Evolutionary conservation across 2,888 invertebrate species (phyloP).

Genomic region (Chouioia cunea): DNA sequence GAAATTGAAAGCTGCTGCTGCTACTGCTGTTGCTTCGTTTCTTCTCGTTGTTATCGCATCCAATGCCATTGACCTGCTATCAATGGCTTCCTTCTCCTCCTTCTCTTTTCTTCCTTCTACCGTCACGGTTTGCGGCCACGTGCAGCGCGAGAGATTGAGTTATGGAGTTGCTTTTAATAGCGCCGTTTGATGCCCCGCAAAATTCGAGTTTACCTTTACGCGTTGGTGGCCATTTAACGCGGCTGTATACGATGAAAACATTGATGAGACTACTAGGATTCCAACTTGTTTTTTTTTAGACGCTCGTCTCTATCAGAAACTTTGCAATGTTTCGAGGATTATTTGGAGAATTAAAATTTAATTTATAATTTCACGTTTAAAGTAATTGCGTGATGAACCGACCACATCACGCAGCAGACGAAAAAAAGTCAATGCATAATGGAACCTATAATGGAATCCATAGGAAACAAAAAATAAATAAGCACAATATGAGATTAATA

Average conservation of each 20-base stretch:
- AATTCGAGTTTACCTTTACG: no score
- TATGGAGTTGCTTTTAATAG: constrained; percentile 24
- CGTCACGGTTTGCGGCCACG: constrained; percentile 28
- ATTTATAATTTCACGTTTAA: no score
- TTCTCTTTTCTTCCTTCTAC: background rate
- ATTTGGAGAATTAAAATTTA: no score
- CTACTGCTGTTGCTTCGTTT: background rate
- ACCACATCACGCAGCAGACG: no score
- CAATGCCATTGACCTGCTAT: constrained; percentile 46
- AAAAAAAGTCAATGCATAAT: no score
- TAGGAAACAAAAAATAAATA: background rate
- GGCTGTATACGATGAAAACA: no score
- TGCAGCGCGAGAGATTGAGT: constrained; percentile 6
- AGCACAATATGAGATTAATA: background rate
- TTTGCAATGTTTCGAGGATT: no score
- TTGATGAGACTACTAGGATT: no score
- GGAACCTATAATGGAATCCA: background rate
- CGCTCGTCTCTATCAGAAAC: no score
- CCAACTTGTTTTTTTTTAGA: no score
- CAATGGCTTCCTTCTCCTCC: constrained; percentile 5
- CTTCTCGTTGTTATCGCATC: constrained; percentile 12
- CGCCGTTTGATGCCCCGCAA: background rate
- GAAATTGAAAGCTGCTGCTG: constrained; percentile 2
- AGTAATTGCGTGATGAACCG: no score
- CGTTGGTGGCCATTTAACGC: no score